These are phyloP conservation scores for Anagrus nilaparvatae DNA, from an alignment of 1,140 invertebrate genomes.

Conservation along the genomic window DNA sequence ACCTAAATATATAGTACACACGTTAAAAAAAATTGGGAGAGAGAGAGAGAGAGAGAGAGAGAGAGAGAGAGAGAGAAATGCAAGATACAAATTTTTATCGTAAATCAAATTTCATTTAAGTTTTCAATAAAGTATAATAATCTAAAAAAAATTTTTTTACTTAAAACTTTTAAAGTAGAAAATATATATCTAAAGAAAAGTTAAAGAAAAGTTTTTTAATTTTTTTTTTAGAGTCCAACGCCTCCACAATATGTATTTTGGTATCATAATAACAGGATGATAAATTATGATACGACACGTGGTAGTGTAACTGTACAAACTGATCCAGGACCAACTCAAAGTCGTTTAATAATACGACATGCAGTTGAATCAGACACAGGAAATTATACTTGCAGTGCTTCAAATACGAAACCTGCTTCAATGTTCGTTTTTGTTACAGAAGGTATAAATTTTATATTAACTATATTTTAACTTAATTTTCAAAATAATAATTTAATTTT, in stretches of 20 bases:
- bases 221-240: conserved; percentile 64
- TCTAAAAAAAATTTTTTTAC: too few relatives aligned
- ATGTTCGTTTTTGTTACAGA: conserved; percentile 85
- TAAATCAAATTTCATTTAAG: too few relatives aligned
- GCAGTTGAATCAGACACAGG: conserved; percentile 78
- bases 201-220: too few relatives aligned
- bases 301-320: conserved; percentile 79
- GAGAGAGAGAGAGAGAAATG: too few relatives aligned
- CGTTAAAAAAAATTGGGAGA: too few relatives aligned
- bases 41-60: too few relatives aligned
- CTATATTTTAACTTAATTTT: conserved; percentile 1
- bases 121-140: too few relatives aligned
- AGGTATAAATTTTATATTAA: conserved; percentile 45
- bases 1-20: too few relatives aligned
- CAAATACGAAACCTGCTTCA: conserved; percentile 78
- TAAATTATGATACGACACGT: conserved; percentile 79
- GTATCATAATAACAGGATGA: conserved; percentile 87
- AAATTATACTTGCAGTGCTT: conserved; percentile 83
- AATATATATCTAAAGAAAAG: too few relatives aligned
- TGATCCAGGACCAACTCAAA: conserved; percentile 74
- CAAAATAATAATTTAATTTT: too few relatives aligned
- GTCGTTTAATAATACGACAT: conserved; percentile 68
- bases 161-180: too few relatives aligned
- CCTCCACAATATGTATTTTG: conserved; percentile 84
- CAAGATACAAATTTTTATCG: too few relatives aligned